phyloP scores from a whole-genome alignment of 2,113 vertebrate genomes.

The Malaclemys terrapin region DNA sequence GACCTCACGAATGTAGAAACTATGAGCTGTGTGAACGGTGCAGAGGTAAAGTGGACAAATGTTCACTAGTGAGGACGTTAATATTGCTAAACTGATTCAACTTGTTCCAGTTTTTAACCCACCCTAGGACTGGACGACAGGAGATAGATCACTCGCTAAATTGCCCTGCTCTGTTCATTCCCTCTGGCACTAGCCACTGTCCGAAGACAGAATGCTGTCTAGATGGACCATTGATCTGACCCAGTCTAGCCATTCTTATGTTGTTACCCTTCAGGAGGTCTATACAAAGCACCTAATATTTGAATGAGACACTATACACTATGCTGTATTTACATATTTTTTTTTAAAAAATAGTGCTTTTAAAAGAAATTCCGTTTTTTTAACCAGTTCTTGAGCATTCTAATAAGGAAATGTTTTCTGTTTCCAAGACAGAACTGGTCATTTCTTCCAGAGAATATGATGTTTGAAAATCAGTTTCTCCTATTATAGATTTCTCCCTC shows the following conservation, averaged over 20 bases:
- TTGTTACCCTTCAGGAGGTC: slow-evolving; percentile 4
- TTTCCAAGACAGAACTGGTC: slow-evolving; percentile 80
- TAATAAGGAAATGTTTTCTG: slow-evolving; percentile 78
- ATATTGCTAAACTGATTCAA: slow-evolving; percentile 22
- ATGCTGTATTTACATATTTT: slow-evolving; percentile 24
- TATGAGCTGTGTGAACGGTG: not conserved
- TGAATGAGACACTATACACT: slow-evolving; percentile 19
- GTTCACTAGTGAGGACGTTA: slow-evolving; percentile 24
- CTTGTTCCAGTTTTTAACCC: slow-evolving; percentile 72
- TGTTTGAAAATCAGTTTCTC: slow-evolving; percentile 89
- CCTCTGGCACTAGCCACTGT: not conserved
- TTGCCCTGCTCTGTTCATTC: not conserved
- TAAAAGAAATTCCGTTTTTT: slow-evolving; percentile 59
- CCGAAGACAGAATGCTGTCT: not conserved
- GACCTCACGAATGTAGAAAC: not conserved
- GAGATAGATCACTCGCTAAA: not conserved
- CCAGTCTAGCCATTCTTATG: not conserved
- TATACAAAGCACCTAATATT: slow-evolving; percentile 64
- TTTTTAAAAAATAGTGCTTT: slow-evolving; percentile 56
- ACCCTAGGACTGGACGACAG: not conserved
- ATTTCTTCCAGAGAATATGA: slow-evolving; percentile 83
- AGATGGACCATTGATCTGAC: not conserved
- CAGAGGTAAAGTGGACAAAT: not conserved
- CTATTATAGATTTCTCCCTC: slow-evolving; percentile 90
- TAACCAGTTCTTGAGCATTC: slow-evolving; percentile 75